phyloP scores from a whole-genome alignment of 2,113 vertebrate species.

The Amazona guildingii region DNA sequence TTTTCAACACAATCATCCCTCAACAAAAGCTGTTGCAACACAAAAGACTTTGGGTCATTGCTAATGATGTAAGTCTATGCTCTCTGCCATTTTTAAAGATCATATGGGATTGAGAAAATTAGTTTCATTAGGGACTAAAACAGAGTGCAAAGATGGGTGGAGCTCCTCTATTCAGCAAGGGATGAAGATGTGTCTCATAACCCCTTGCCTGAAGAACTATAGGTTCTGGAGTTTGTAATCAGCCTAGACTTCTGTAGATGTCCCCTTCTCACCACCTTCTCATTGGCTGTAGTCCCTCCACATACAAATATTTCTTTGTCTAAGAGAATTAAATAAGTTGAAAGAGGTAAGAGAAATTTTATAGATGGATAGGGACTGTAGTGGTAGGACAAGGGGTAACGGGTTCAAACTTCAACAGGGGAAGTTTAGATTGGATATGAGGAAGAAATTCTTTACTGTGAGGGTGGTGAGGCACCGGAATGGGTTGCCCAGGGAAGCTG shows the following conservation, averaged over 20 bases:
- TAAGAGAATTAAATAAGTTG: background rate
- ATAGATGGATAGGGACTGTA: background rate
- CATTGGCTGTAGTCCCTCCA: background rate
- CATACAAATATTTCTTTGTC: background rate
- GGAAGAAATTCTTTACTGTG: background rate
- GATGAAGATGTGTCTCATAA: background rate
- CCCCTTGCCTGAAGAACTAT: background rate
- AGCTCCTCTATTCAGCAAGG: background rate
- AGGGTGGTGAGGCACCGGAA: background rate
- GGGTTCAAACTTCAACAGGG: background rate
- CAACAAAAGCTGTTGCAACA: conserved; percentile 26
- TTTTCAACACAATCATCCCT: conserved; percentile 31
- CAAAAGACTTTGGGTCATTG: background rate
- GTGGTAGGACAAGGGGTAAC: background rate
- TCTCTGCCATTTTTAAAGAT: conserved; percentile 12
- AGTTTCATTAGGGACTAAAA: background rate
- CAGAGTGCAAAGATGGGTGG: background rate
- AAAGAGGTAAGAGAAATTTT: background rate
- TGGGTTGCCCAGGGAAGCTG: background rate
- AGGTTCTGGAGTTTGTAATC: background rate
- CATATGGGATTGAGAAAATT: background rate
- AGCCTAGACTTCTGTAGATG: background rate
- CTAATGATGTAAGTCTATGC: background rate
- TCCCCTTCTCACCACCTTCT: background rate
- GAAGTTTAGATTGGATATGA: background rate